phyloP scores from a whole-genome alignment of 2,797 vertebrate species.

The Podarcis siculus region DNA sequence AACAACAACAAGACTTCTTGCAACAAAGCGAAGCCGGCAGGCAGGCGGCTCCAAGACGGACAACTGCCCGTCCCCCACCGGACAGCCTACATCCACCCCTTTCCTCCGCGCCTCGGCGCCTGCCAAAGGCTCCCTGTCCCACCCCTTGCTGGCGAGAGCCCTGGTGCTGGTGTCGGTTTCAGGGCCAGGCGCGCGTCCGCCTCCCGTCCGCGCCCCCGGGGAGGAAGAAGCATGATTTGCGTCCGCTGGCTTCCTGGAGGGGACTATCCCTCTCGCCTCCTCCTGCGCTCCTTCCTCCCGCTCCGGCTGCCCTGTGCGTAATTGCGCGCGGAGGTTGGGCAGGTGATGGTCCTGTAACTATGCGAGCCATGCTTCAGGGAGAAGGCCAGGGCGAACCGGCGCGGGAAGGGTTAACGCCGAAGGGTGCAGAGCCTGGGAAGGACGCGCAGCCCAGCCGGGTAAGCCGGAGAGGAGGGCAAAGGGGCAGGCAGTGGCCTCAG shows the following conservation, averaged over 20 bases:
- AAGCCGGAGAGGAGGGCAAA: neutral
- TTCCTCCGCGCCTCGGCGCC: too few species aligned
- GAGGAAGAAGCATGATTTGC: neutral
- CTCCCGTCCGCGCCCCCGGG: neutral
- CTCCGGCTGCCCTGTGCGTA: fast-evolving
- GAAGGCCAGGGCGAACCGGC: neutral
- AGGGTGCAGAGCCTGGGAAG: neutral
- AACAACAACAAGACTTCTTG: too few species aligned
- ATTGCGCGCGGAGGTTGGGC: neutral
- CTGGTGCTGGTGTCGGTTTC: neutral
- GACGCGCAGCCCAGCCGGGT: neutral
- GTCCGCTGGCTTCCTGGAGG: too few species aligned
- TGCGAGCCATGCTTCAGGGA: fast-evolving
- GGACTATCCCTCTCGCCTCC: too few species aligned
- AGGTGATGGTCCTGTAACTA: too few species aligned
- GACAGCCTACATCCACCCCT: too few species aligned
- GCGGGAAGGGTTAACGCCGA: neutral
- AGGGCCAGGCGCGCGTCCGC: neutral
- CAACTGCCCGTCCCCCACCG: too few species aligned
- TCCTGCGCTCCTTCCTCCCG: fast-evolving
- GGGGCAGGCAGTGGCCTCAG: neutral
- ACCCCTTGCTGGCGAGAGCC: neutral
- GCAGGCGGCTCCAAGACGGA: too few species aligned
- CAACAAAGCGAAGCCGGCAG: too few species aligned
- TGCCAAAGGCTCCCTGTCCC: neutral